Evolutionary conservation across 2,113 vertebrate genomes (phyloP).

Genomic region (Alexandromys fortis): DNA sequence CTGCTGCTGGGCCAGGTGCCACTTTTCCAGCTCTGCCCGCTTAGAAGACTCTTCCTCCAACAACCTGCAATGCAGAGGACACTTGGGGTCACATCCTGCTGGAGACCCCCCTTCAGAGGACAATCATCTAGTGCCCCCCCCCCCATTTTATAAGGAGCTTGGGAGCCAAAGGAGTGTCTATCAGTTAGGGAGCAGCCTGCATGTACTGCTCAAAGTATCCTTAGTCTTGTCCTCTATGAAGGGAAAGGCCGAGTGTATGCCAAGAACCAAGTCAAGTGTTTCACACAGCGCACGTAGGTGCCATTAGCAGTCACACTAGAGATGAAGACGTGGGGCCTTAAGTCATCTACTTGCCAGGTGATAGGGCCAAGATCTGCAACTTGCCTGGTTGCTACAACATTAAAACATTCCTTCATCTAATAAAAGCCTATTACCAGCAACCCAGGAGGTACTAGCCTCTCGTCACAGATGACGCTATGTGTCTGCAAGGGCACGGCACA

Average conservation of each 20-base stretch:
- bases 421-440: neutral
- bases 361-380: neutral
- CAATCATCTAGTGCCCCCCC: neutral
- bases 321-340: neutral
- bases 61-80: constrained; percentile 84
- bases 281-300: neutral
- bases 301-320: neutral
- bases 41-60: constrained; percentile 95
- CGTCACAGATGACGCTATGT: neutral
- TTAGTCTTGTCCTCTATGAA: neutral
- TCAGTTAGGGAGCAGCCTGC: neutral
- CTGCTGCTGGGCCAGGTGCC: constrained; percentile 94
- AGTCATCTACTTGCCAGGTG: neutral
- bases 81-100: neutral
- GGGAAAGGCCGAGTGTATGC: neutral
- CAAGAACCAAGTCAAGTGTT: neutral
- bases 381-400: neutral
- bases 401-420: neutral
- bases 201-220: neutral
- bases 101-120: neutral
- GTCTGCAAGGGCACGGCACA: neutral
- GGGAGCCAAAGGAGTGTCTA: neutral
- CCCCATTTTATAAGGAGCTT: neutral
- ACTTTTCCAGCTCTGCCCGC: constrained; percentile 92
- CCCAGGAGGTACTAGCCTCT: neutral